A percentile compares a stretch with the other conserved stretches of the same genome.
Conservation (phyloP, 1,140 invertebrate species). For the Drosophila simulans region DNA sequence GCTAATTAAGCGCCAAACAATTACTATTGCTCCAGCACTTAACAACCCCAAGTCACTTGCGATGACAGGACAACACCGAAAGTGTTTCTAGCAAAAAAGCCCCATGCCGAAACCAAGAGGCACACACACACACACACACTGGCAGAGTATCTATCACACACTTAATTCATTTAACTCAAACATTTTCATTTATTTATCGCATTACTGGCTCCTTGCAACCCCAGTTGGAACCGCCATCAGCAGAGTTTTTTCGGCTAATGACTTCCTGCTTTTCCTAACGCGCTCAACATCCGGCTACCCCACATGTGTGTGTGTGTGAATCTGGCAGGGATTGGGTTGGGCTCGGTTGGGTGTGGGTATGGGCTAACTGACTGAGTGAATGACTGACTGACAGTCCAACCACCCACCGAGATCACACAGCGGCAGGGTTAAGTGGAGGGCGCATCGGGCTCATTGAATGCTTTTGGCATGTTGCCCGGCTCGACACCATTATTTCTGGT, state of each 20-base stretch:
- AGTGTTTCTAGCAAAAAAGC: slow-evolving; percentile 75
- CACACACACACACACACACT: slow-evolving; percentile 18
- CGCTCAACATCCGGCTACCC: slow-evolving; percentile 60
- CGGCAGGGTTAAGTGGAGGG: slow-evolving; percentile 21
- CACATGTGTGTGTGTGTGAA: slow-evolving; percentile 16
- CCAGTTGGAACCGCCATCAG: slow-evolving; percentile 48
- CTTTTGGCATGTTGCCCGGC: slow-evolving; percentile 81
- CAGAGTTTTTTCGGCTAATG: slow-evolving; percentile 69
- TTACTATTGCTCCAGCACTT: slow-evolving; percentile 42
- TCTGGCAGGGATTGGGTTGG: slow-evolving; percentile 11
- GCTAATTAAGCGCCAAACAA: slow-evolving; percentile 71
- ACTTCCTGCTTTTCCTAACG: slow-evolving; percentile 79
- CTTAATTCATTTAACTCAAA: slow-evolving; percentile 83
- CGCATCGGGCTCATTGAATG: slow-evolving; percentile 72
- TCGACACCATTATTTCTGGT: slow-evolving; percentile 82
- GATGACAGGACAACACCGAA: slow-evolving; percentile 75
- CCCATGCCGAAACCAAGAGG: slow-evolving; percentile 1
- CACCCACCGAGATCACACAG: slow-evolving; percentile 1
- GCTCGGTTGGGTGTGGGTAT: not conserved
- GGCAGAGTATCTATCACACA: slow-evolving; percentile 72
- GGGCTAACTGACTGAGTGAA: slow-evolving; percentile 26
- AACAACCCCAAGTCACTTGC: slow-evolving; percentile 66
- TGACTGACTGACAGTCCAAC: slow-evolving; percentile 40
- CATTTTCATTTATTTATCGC: slow-evolving; percentile 83
- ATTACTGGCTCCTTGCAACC: slow-evolving; percentile 58